Percentiles rank a stretch among this genome's conserved stretches.
Evolutionary conservation across 2,797 vertebrate species (phyloP).

Genomic region (Gymnodraco acuticeps): DNA sequence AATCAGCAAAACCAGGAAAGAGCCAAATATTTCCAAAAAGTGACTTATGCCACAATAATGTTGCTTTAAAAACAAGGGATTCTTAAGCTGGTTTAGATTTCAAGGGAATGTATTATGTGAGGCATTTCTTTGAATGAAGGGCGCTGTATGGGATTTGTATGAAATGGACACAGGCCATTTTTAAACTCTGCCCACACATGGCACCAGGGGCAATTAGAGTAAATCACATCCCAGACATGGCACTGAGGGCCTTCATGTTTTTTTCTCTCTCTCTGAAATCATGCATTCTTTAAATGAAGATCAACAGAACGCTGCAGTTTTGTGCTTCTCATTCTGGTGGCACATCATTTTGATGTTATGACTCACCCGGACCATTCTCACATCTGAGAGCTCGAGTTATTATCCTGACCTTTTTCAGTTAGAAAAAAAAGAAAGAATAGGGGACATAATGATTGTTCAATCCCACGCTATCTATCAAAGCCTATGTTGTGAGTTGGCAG

Average conservation of each 20-base stretch:
- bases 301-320: slow-evolving; percentile 47
- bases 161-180: slow-evolving; percentile 25
- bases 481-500: slow-evolving; percentile 48
- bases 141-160: slow-evolving; percentile 4
- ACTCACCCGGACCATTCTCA: slow-evolving; percentile 68
- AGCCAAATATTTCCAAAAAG: slow-evolving; percentile 22
- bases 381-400: slow-evolving; percentile 44
- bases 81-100: slow-evolving; percentile 10
- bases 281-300: slow-evolving; percentile 75
- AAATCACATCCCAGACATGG: slow-evolving; percentile 65
- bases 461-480: slow-evolving; percentile 48
- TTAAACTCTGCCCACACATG: slow-evolving; percentile 53
- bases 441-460: slow-evolving; percentile 17
- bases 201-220: slow-evolving; percentile 64
- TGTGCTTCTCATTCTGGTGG: slow-evolving; percentile 73
- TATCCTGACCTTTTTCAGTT: slow-evolving; percentile 69
- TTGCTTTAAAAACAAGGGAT: slow-evolving; percentile 20
- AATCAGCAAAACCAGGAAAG: slow-evolving; percentile 30
- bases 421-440: slow-evolving; percentile 17
- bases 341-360: slow-evolving; percentile 72
- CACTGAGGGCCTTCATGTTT: slow-evolving; percentile 63
- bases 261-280: slow-evolving; percentile 59
- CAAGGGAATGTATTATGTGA: neutral
- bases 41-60: slow-evolving; percentile 27
- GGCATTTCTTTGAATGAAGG: slow-evolving; percentile 24